Evolutionary conservation across 2,113 vertebrate species (phyloP), one percentile per base, ranked within the genome.

Genomic region (Lamprologus ornatipinnis): DNA sequence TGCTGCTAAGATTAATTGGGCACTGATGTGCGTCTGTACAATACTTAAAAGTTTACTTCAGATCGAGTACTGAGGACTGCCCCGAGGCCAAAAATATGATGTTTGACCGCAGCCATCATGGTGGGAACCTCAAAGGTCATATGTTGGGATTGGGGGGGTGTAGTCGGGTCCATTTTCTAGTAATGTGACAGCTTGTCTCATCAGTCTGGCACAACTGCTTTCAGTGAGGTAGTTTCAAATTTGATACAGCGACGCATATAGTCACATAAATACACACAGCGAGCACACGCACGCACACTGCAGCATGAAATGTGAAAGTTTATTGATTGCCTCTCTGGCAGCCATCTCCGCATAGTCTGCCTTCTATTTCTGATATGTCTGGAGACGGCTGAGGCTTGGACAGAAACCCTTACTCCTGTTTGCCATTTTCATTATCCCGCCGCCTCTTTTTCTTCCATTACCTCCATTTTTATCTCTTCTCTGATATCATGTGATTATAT

Each of bases 291-390:
- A 33, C 60, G 11, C 28, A 73, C 47, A 70, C n/a, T 6, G 80
- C 80, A 85, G 23, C 53, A 79, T 90, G 92, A 88, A 91, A 93
- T 89, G 83, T 88, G 90, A 91, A 92, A 85, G 86, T 87, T 87
- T 94, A 94, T 93, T 92, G 94, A 95, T 93, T 89, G 87, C 82
- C 84, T 91, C 88, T 90, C 87, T 90, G 86, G 58, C 86, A 86
- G 87, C 73, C 87, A 85, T 90, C 81, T 89, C 86, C 84, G 82
- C 70, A 60, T 23, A 53, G 75, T 85, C 88, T 88, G 78, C 81
- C 85, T 82, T 53, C 80, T 26, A 75, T 91, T 91, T 92, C 89
- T 90, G 91, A 89, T 86, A 84, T 84, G 88, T 88, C 88, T 87
- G 83, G 87, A 93, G 81, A 87, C 9, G 47, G 70, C 87, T 83